Evolutionary conservation across 35 echinoderm and acorn worm species (phyloP).

Genomic region (Ophioderma brevispina): DNA sequence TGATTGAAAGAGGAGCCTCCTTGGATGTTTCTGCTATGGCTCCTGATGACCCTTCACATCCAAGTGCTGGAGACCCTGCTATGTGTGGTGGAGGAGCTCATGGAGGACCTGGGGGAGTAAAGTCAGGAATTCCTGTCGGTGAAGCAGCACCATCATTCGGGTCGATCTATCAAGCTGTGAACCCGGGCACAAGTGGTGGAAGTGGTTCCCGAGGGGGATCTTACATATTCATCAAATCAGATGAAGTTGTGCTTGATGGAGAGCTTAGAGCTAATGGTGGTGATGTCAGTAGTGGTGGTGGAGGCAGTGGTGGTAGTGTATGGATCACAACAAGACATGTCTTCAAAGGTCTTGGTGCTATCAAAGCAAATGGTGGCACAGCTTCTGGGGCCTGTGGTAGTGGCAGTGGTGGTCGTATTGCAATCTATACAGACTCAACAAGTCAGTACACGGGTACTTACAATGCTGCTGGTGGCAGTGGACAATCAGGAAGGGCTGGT

Average conservation of each 20-base stretch:
- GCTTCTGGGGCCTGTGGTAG: conserved; percentile 48
- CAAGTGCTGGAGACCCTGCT: conserved; percentile 11
- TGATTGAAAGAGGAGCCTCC: conserved; percentile 68
- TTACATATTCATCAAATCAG: conserved; percentile 32
- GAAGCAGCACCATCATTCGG: conserved; percentile 69
- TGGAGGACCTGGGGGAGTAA: conserved; percentile 80
- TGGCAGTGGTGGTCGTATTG: conserved; percentile 89
- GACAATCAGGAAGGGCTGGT: conserved; percentile 29
- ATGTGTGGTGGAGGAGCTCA: conserved; percentile 70
- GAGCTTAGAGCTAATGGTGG: conserved; percentile 56
- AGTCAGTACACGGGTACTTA: conserved; percentile 50
- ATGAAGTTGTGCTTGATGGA: conserved; percentile 65
- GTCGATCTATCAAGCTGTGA: conserved; percentile 61
- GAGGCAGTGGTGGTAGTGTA: conserved; percentile 82
- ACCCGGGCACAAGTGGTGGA: conserved; percentile 57
- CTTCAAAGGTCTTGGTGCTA: conserved; percentile 48
- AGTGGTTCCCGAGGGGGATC: conserved; percentile 68
- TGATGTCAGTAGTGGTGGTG: conserved; percentile 19
- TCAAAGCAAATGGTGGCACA: conserved; percentile 66
- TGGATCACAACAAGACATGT: conserved; percentile 33
- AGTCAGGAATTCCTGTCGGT: neutral
- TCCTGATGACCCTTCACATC: conserved; percentile 40
- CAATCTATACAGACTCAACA: conserved; percentile 31
- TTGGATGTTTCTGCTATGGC: conserved; percentile 64
- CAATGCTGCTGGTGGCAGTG: conserved; percentile 53